Conservation (phyloP, 2,113 vertebrate species). For the Progne subis region DNA sequence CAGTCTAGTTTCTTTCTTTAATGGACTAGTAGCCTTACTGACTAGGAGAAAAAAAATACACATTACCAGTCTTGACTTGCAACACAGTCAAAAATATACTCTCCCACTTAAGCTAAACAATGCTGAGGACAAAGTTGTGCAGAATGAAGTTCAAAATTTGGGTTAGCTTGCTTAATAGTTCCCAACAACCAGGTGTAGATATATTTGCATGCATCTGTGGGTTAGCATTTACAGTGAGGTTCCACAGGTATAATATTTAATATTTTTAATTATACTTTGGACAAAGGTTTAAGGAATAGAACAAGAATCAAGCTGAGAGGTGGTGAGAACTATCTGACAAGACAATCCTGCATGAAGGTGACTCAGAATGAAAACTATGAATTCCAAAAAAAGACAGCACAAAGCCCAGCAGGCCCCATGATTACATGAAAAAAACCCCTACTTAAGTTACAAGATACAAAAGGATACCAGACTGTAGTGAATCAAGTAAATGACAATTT, state of each 20-base stretch:
- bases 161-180: background rate
- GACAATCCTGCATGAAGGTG: background rate
- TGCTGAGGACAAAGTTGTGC: background rate
- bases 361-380: background rate
- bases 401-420: background rate
- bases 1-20: background rate
- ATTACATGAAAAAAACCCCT: background rate
- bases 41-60: background rate
- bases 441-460: background rate
- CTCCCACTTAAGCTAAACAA: background rate
- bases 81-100: background rate
- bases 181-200: background rate
- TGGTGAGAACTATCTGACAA: background rate
- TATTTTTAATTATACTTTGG: background rate
- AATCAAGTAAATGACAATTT: background rate
- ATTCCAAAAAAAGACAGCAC: background rate
- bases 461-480: background rate
- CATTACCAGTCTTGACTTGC: rapidly evolving
- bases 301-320: background rate
- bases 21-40: background rate
- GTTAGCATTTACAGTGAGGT: background rate
- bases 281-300: background rate
- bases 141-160: background rate
- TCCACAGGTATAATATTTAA: background rate
- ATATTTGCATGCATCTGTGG: background rate